Percentiles rank a stretch among this genome's conserved stretches.
phyloP scores from a whole-genome alignment of 2,888 invertebrate genomes.

The Phortica okadai region DNA sequence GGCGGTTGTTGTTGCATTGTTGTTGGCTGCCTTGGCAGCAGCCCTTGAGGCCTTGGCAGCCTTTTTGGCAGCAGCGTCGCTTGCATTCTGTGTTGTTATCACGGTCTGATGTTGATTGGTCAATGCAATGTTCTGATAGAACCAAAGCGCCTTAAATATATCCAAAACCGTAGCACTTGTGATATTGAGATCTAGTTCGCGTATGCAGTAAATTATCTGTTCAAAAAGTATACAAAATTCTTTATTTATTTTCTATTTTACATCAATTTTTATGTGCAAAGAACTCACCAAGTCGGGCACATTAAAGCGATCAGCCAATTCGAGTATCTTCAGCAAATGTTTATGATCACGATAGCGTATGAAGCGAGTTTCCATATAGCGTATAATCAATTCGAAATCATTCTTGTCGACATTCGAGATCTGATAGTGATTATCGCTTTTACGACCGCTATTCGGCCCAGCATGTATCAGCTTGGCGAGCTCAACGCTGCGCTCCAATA shows the following conservation, averaged over 20 bases:
- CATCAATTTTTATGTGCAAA: background rate
- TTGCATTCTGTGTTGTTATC: constrained; percentile 66
- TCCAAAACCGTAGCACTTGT: constrained; percentile 75
- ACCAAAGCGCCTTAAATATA: constrained; percentile 75
- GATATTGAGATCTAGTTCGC: constrained; percentile 75
- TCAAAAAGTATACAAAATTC: background rate
- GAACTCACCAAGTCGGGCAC: constrained; percentile 75
- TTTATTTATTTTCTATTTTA: background rate
- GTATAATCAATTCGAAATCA: constrained; percentile 74
- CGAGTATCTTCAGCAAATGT: constrained; percentile 75
- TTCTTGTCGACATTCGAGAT: constrained; percentile 75
- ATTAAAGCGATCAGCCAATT: constrained; percentile 75
- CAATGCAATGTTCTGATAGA: constrained; percentile 73
- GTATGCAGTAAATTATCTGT: constrained; percentile 74
- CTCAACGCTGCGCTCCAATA: constrained; percentile 75
- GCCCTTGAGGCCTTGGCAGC: constrained; percentile 53
- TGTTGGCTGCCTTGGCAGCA: constrained; percentile 25
- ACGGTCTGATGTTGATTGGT: constrained; percentile 70
- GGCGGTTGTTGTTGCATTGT: background rate
- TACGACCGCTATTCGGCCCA: constrained; percentile 75
- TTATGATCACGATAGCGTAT: constrained; percentile 75
- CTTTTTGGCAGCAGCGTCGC: constrained; percentile 55
- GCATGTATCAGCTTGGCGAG: constrained; percentile 75
- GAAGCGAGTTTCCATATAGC: constrained; percentile 76
- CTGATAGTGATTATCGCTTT: constrained; percentile 75